These are phyloP conservation scores for Hycleus cichorii DNA, from an alignment of 1,140 invertebrate genomes.

Conservation along the genomic window DNA sequence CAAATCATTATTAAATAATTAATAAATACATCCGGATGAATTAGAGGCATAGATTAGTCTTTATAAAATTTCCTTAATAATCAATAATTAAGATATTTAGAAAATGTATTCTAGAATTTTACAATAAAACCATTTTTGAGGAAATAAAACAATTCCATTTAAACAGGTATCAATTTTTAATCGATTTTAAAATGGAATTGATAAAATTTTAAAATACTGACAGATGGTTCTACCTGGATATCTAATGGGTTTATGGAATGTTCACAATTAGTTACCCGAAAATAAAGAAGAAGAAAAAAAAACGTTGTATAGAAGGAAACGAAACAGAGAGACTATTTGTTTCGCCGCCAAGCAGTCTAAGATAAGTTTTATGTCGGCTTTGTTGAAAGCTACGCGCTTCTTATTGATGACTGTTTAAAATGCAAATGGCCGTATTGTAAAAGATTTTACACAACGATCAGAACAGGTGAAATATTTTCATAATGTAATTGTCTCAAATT, in stretches of 20 bases:
- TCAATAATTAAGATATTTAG: too few species aligned
- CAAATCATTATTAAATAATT: too few species aligned
- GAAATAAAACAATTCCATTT: too few species aligned
- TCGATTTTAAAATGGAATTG: too few species aligned
- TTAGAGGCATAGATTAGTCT: too few species aligned
- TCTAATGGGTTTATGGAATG: conserved; percentile 15
- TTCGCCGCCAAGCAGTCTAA: conserved; percentile 18
- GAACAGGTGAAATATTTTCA: conserved; percentile 12
- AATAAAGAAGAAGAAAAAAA: too few species aligned
- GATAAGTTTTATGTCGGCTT: conserved; percentile 12
- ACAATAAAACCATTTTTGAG: too few species aligned
- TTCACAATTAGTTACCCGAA: neutral
- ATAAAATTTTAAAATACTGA: neutral
- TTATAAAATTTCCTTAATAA: too few species aligned
- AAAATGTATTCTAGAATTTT: too few species aligned
- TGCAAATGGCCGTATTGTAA: conserved; percentile 17
- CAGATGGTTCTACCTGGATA: conserved; percentile 14
- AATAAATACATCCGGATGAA: too few species aligned
- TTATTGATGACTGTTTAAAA: conserved; percentile 17
- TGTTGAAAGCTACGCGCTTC: conserved; percentile 11
- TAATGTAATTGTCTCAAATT: conserved; percentile 10
- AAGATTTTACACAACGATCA: conserved; percentile 14
- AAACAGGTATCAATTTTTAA: too few species aligned
- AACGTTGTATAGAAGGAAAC: neutral
- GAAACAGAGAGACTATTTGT: conserved; percentile 10